These are phyloP conservation scores for Cheilosia scutellata DNA, from an alignment of 2,888 invertebrate genomes.

Conservation along the genomic window DNA sequence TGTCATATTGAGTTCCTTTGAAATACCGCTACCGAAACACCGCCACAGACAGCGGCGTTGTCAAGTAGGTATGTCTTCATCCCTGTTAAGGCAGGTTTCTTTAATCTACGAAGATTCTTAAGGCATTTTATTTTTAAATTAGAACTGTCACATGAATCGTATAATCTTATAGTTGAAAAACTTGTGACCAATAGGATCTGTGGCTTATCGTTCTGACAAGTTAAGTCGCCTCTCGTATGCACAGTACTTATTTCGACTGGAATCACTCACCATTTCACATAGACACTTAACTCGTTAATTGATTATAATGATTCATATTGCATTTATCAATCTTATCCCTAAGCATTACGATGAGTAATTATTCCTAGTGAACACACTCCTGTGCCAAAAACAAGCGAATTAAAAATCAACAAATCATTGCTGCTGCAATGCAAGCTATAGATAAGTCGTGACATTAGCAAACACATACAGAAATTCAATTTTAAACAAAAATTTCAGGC, in stretches of 20 bases:
- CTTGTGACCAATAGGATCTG: too few relatives aligned
- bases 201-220: neutral
- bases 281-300: neutral
- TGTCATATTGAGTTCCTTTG: slow-evolving; percentile 33
- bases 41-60: neutral
- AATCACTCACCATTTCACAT: neutral
- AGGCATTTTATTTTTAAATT: too few relatives aligned
- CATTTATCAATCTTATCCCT: too few relatives aligned
- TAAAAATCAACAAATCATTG: neutral
- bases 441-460: neutral
- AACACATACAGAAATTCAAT: neutral
- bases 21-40: slow-evolving; percentile 5
- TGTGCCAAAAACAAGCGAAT: neutral
- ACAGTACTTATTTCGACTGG: neutral
- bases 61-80: too few relatives aligned
- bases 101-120: too few relatives aligned
- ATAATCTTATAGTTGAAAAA: too few relatives aligned
- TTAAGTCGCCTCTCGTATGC: neutral
- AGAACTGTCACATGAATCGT: too few relatives aligned
- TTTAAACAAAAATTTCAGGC: neutral
- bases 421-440: neutral
- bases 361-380: neutral
- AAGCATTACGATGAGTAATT: neutral
- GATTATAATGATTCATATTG: neutral
- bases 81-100: too few relatives aligned